phyloP scores from a whole-genome alignment of 2,113 vertebrate species.

The Thalassarche chlororhynchos region DNA sequence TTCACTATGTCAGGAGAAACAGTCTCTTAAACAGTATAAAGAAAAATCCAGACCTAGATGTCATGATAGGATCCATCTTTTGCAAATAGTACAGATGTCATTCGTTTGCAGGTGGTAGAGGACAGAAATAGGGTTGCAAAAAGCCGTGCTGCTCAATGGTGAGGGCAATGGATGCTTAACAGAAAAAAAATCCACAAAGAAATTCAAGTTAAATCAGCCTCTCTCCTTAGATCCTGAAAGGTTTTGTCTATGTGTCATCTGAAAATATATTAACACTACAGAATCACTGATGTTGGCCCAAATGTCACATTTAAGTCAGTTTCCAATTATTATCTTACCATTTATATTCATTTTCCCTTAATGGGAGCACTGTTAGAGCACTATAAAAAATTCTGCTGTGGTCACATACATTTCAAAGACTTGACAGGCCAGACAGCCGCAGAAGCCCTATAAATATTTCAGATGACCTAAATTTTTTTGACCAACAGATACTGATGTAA shows the following conservation, averaged over 20 bases:
- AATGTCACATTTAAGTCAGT: not conserved
- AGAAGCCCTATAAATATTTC: not conserved
- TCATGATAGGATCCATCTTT: not conserved
- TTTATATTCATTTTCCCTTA: conserved; percentile 19
- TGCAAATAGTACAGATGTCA: not conserved
- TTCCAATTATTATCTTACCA: conserved; percentile 8
- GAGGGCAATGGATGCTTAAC: not conserved
- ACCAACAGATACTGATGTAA: not conserved
- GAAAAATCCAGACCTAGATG: not conserved
- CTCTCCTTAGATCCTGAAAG: not conserved
- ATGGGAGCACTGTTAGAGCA: not conserved
- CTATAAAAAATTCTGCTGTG: not conserved
- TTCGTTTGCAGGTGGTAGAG: not conserved
- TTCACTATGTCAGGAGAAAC: not conserved
- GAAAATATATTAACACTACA: not conserved
- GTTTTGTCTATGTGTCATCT: not conserved
- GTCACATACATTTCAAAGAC: not conserved
- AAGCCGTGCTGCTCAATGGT: not conserved
- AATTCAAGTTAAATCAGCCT: not conserved
- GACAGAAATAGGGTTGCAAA: not conserved
- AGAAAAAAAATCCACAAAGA: not conserved
- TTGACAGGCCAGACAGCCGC: not conserved
- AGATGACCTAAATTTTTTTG: not conserved
- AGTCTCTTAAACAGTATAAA: not conserved
- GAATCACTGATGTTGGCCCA: not conserved